These are phyloP conservation scores for Eidolon dupreanum DNA, from an alignment of 2,797 vertebrate species.

Conservation along the genomic window DNA sequence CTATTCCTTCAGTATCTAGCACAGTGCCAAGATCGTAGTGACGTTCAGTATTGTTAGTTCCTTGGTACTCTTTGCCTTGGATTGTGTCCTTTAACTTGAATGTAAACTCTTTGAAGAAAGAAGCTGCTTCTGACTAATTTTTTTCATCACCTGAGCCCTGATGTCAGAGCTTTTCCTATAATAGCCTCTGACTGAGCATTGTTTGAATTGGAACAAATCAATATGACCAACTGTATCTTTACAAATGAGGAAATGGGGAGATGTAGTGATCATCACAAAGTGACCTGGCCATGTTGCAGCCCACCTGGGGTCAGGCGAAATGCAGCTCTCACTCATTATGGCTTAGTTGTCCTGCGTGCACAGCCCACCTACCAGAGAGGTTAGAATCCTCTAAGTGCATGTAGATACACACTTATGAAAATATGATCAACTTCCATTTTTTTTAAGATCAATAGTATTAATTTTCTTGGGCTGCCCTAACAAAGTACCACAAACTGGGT, in stretches of 20 bases:
- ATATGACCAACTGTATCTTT: not conserved
- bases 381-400: not conserved
- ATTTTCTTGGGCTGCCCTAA: not conserved
- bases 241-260: not conserved
- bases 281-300: not conserved
- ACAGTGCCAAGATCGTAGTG: not conserved
- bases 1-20: not conserved
- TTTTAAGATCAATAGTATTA: not conserved
- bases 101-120: not conserved
- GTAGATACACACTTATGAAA: not conserved
- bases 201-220: not conserved
- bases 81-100: not conserved
- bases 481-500: not conserved
- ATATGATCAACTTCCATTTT: not conserved
- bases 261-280: not conserved
- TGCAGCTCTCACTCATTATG: not conserved
- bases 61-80: not conserved
- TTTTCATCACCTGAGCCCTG: not conserved
- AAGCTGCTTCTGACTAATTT: not conserved
- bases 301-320: not conserved
- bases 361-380: not conserved
- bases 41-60: not conserved
- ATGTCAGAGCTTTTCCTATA: not conserved
- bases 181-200: not conserved
- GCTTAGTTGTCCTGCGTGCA: not conserved